phyloP scores from a whole-genome alignment of 2,113 vertebrate genomes.

The Anthoscopus minutus region DNA sequence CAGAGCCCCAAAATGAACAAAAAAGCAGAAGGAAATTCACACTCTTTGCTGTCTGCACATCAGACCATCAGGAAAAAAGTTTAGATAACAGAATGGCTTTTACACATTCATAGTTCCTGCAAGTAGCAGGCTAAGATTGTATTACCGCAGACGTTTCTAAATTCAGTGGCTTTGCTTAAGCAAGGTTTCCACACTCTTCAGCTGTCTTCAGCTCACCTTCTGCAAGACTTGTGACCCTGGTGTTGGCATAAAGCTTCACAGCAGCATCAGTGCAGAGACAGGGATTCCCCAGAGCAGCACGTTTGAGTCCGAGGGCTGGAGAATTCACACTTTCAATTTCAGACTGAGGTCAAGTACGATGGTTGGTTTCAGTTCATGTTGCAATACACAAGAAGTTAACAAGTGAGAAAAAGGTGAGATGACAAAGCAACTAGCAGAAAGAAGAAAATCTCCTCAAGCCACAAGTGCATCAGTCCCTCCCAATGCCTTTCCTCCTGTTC shows the following conservation, averaged over 20 bases:
- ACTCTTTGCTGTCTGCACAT: background rate
- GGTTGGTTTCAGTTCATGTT: background rate
- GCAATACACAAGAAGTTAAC: background rate
- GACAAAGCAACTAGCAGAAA: background rate
- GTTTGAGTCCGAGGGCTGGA: background rate
- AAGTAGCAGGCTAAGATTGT: background rate
- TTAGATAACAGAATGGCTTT: background rate
- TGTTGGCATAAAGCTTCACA: background rate
- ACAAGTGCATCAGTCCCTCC: accelerated
- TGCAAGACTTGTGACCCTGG: background rate
- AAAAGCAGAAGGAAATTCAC: background rate
- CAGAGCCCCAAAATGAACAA: background rate
- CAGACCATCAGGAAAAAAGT: background rate
- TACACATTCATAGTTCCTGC: accelerated
- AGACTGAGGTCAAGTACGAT: background rate
- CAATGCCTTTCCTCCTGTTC: background rate
- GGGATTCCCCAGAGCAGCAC: background rate
- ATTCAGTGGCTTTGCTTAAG: background rate
- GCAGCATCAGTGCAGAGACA: background rate
- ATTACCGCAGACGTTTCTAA: background rate
- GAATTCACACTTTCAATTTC: background rate
- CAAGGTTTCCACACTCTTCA: background rate
- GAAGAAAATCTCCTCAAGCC: background rate
- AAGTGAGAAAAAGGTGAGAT: background rate
- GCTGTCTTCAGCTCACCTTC: background rate